Conservation (phyloP, 2,797 vertebrate species). For the Enteromius paludinosus region DNA sequence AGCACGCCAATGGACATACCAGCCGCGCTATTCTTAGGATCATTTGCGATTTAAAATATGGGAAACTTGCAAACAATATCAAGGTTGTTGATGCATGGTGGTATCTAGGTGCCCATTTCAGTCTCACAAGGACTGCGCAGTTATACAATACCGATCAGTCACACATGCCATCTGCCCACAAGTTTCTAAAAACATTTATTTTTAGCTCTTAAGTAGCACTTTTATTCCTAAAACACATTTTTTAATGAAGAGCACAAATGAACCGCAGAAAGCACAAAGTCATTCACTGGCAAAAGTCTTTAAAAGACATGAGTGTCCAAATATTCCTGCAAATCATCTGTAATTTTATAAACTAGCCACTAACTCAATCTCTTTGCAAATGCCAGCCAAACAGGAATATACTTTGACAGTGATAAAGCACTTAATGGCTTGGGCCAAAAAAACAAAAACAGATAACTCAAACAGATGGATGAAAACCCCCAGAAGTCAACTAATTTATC, state of each 20-base stretch:
- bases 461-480: conserved; percentile 32
- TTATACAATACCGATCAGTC: conserved; percentile 3
- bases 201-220: not conserved
- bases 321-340: conserved; percentile 39
- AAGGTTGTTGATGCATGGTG: conserved; percentile 30
- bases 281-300: conserved; percentile 8
- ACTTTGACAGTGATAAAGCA: conserved; percentile 27
- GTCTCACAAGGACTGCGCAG: conserved; percentile 12
- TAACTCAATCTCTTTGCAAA: conserved; percentile 42
- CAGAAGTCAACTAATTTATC: conserved; percentile 18
- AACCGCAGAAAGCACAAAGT: conserved; percentile 41
- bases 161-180: conserved; percentile 8
- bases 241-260: not conserved
- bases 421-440: conserved; percentile 6
- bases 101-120: conserved; percentile 41
- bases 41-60: conserved; percentile 46
- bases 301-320: conserved; percentile 24
- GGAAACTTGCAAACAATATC: conserved; percentile 51
- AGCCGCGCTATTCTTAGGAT: conserved; percentile 54
- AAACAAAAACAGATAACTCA: conserved; percentile 19
- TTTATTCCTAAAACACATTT: conserved; percentile 14
- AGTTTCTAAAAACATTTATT: conserved; percentile 7
- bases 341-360: conserved; percentile 45
- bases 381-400: conserved; percentile 40
- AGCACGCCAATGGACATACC: conserved; percentile 43